Percentiles rank a stretch among this genome's conserved stretches.
Evolutionary conservation across 2,888 invertebrate species (phyloP).

Genomic region (Tiliacea aurago): DNA sequence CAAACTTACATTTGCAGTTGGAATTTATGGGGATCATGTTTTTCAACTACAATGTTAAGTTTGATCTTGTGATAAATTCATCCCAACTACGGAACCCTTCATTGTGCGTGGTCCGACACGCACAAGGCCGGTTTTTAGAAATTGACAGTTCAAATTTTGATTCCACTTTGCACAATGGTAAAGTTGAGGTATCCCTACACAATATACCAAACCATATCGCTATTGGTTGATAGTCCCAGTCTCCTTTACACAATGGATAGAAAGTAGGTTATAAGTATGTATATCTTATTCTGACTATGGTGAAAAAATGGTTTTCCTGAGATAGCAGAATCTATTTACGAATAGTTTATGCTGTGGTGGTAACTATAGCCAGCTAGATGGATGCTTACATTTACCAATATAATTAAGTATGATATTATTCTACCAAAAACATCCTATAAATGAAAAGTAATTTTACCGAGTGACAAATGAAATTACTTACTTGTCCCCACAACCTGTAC

Average conservation of each 20-base stretch:
- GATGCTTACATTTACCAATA: neutral
- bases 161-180: neutral
- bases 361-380: neutral
- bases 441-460: neutral
- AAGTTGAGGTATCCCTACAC: too few relatives aligned
- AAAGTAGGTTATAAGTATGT: neutral
- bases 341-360: neutral
- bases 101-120: too few relatives aligned
- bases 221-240: neutral
- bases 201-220: neutral
- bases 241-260: neutral
- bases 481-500: constrained; percentile 90
- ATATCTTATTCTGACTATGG: neutral
- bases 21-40: too few relatives aligned
- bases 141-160: too few relatives aligned
- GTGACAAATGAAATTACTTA: constrained; percentile 72
- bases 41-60: too few relatives aligned
- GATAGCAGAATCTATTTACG: neutral
- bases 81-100: too few relatives aligned
- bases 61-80: too few relatives aligned
- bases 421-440: neutral
- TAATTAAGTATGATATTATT: neutral
- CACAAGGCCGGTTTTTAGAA: too few relatives aligned
- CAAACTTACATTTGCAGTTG: too few relatives aligned
- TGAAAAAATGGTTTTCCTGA: neutral